Conservation (phyloP, 2,888 invertebrate species). For the Spodoptera exigua region DNA sequence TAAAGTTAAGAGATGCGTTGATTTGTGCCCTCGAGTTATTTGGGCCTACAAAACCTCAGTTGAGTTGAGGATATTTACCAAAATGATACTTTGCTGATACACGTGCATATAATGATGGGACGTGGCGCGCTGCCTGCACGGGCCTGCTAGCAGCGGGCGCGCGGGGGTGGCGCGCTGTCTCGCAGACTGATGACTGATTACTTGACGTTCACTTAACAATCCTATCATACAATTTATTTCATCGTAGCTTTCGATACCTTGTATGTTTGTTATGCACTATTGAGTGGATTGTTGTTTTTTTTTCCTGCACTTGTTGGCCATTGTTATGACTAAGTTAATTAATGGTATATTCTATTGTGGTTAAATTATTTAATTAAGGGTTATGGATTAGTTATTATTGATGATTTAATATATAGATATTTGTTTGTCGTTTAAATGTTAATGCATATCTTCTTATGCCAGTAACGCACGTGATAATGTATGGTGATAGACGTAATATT, state of each 20-base stretch:
- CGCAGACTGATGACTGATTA: constrained; percentile 58
- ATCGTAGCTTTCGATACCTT: constrained; percentile 55
- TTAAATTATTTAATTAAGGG: constrained; percentile 80
- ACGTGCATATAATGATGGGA: constrained; percentile 46
- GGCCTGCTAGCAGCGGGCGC: not conserved
- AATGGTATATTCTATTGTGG: constrained; percentile 76
- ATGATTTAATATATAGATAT: constrained; percentile 66
- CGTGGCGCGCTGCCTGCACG: constrained; percentile 22
- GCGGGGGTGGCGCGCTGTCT: constrained; percentile 29
- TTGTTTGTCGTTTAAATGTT: constrained; percentile 75
- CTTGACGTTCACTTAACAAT: constrained; percentile 49
- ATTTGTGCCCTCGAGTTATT: constrained; percentile 58
- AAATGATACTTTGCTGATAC: constrained; percentile 49
- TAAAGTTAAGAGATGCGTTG: constrained; percentile 54
- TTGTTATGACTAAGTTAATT: constrained; percentile 75
- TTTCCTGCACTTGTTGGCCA: constrained; percentile 83
- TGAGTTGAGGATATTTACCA: constrained; percentile 55
- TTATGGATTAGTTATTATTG: constrained; percentile 79
- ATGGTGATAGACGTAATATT: constrained; percentile 81
- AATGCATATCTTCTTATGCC: constrained; percentile 83
- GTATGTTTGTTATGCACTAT: constrained; percentile 83
- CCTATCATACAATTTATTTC: constrained; percentile 48
- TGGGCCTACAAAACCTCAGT: constrained; percentile 55
- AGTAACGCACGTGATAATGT: constrained; percentile 86
- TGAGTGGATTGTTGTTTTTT: constrained; percentile 80